Percentiles rank a stretch among this genome's conserved stretches.
phyloP scores from a whole-genome alignment of 2,113 vertebrate genomes.

The Corapipo altera region DNA sequence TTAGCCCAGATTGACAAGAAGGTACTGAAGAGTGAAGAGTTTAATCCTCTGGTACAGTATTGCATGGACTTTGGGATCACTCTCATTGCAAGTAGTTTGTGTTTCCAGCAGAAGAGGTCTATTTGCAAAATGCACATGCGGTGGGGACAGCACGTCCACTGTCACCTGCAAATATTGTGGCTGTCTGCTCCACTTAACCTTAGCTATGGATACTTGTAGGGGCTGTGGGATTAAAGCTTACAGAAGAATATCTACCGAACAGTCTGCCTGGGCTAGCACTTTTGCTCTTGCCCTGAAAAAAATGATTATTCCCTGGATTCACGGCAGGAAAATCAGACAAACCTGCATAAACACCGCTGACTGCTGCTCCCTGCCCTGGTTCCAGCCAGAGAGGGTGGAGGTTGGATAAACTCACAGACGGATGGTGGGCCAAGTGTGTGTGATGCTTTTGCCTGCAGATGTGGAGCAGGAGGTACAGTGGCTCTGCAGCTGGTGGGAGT shows the following conservation, averaged over 20 bases:
- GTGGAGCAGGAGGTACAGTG: background rate
- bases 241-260: background rate
- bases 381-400: background rate
- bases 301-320: background rate
- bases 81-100: background rate
- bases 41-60: background rate
- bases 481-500: background rate
- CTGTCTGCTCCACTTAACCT: background rate
- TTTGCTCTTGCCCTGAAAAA: background rate
- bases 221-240: background rate
- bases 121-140: background rate
- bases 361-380: accelerated
- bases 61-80: background rate
- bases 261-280: background rate
- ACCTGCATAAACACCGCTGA: background rate
- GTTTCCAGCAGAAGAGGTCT: background rate
- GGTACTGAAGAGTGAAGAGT: background rate
- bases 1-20: background rate
- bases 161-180: background rate
- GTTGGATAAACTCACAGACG: background rate
- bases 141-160: background rate
- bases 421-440: background rate
- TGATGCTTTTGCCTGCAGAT: background rate
- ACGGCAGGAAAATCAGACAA: background rate
- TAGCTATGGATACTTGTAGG: background rate